Evolutionary conservation across 2,888 invertebrate species (phyloP).

Genomic region (Parelbella ahira): DNA sequence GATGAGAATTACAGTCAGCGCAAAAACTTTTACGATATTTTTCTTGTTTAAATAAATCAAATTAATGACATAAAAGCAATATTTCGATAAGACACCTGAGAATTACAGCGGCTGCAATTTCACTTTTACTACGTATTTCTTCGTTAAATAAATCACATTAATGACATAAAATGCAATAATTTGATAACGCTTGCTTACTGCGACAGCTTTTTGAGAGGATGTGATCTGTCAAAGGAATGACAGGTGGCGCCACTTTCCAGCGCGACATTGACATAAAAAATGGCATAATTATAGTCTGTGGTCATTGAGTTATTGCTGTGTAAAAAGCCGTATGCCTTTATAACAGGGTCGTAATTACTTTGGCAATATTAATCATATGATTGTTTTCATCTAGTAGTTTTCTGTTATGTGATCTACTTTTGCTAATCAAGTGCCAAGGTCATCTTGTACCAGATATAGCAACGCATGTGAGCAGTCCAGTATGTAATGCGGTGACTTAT

Average conservation of each 20-base stretch:
- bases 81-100: no score
- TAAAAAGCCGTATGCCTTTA: neutral
- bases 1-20: neutral
- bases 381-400: neutral
- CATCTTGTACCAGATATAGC: slow-evolving; percentile 1
- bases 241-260: slow-evolving; percentile 4
- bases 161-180: slow-evolving; percentile 2
- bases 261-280: slow-evolving; percentile 15
- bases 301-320: neutral
- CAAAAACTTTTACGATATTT: no score
- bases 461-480: neutral
- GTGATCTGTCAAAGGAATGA: slow-evolving; percentile 9
- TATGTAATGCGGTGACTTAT: slow-evolving; percentile 4
- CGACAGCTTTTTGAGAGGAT: neutral
- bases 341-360: neutral
- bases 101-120: neutral
- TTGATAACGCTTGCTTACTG: neutral
- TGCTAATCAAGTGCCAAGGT: slow-evolving; percentile 7
- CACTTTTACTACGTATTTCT: no score
- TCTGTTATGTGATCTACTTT: slow-evolving; percentile 14
- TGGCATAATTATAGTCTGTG: slow-evolving; percentile 7
- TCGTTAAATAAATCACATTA: slow-evolving; percentile 1
- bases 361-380: no score
- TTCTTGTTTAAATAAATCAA: neutral
- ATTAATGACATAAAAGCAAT: slow-evolving; percentile 6